Evolutionary conservation across 1,140 invertebrate genomes (phyloP).

Genomic region (Cyphomyrmex costatus): DNA sequence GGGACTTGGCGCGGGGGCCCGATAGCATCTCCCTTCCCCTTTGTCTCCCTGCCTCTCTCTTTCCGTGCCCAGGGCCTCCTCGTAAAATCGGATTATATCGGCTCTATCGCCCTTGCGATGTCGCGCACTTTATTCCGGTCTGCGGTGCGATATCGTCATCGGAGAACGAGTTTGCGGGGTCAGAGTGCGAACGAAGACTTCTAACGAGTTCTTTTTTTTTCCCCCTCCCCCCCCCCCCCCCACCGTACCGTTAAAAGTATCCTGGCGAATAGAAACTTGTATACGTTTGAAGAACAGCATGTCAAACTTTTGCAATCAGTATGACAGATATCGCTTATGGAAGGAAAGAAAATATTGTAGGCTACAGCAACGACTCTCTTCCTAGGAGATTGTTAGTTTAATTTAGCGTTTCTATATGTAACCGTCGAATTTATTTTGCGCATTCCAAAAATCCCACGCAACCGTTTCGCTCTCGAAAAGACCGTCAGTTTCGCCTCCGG

Average conservation of each 20-base stretch:
- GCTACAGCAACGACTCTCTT: background rate
- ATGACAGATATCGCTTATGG: background rate
- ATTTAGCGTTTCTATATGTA: constrained; percentile 26
- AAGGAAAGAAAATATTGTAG: background rate
- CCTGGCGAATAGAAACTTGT: background rate
- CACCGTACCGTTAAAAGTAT: background rate
- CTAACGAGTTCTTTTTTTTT: background rate
- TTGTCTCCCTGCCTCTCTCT: constrained; percentile 40
- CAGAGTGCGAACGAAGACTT: constrained; percentile 58
- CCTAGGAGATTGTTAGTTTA: background rate
- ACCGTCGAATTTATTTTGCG: constrained; percentile 44
- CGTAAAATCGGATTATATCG: constrained; percentile 81
- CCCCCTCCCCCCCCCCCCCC: no score
- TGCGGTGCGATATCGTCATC: constrained; percentile 66
- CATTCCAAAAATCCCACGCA: constrained; percentile 37
- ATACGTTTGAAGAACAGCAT: background rate
- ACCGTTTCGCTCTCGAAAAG: constrained; percentile 36
- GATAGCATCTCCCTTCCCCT: constrained; percentile 78
- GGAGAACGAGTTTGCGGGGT: constrained; percentile 51
- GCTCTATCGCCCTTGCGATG: constrained; percentile 72
- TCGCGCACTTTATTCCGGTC: constrained; percentile 73
- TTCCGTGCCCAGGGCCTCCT: constrained; percentile 66
- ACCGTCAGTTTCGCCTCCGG: constrained; percentile 6
- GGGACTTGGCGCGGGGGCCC: constrained; percentile 65
- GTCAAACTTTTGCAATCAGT: background rate